Percentiles rank a stretch among this genome's conserved stretches.
phyloP scores from a whole-genome alignment of 2,888 invertebrate species.

The Anorthoa munda region DNA sequence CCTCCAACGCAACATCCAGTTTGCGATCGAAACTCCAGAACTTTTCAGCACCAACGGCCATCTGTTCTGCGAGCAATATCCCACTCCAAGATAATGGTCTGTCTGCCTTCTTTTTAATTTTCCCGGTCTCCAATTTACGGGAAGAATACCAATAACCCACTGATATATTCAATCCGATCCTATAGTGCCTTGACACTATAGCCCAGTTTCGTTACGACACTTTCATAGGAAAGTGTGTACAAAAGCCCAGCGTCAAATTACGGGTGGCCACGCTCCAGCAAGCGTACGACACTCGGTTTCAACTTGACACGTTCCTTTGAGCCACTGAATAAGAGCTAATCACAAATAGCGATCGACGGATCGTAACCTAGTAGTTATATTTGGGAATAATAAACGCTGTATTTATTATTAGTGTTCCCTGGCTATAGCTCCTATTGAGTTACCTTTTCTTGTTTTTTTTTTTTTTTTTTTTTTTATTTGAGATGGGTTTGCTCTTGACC shows the following conservation, averaged over 20 bases:
- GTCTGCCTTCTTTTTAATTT: not conserved
- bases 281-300: conserved; percentile 79
- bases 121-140: too few relatives aligned
- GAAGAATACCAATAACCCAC: not conserved
- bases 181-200: not conserved
- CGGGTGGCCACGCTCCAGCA: conserved; percentile 65
- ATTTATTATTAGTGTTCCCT: conserved; percentile 60
- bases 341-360: conserved; percentile 63
- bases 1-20: too few relatives aligned
- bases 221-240: conserved; percentile 30
- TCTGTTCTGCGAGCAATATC: too few relatives aligned
- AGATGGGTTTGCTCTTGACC: too few relatives aligned
- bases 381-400: conserved; percentile 60
- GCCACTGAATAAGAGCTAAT: conserved; percentile 62
- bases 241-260: conserved; percentile 49
- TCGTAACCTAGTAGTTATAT: conserved; percentile 51
- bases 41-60: too few relatives aligned
- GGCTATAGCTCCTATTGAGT: conserved; percentile 43
- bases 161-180: not conserved
- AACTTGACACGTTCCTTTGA: conserved; percentile 84
- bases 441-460: conserved; percentile 4
- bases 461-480: too few relatives aligned
- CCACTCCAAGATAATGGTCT: too few relatives aligned
- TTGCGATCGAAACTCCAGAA: too few relatives aligned
- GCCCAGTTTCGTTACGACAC: conserved; percentile 2